A percentile compares a stretch with the other conserved stretches of the same genome.
phyloP scores from a whole-genome alignment of 2,113 vertebrate genomes.

The Aramus guarauna region DNA sequence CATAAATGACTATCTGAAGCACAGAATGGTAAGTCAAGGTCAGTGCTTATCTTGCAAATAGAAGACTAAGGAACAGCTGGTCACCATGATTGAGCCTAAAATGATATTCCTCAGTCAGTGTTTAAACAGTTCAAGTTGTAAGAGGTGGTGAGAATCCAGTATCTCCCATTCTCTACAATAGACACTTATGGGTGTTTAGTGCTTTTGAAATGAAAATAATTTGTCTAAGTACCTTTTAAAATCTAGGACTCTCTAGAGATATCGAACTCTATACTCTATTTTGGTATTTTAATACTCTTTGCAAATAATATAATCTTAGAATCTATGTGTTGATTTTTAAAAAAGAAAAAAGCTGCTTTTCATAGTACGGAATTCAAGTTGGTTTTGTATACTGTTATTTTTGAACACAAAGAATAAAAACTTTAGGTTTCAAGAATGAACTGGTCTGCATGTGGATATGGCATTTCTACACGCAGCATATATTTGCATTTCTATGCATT shows the following conservation, averaged over 20 bases:
- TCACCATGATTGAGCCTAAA: background rate
- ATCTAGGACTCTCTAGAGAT: background rate
- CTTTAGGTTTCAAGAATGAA: background rate
- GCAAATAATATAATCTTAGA: background rate
- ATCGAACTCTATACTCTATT: background rate
- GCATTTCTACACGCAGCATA: background rate
- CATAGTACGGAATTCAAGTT: background rate
- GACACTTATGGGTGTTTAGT: background rate
- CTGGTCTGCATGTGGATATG: background rate
- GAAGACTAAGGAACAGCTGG: background rate
- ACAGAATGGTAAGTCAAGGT: background rate
- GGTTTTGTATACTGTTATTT: background rate
- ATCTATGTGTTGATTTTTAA: background rate
- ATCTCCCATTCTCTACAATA: background rate
- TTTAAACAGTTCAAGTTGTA: background rate
- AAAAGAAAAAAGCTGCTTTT: background rate
- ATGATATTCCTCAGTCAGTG: background rate
- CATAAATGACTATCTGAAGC: background rate
- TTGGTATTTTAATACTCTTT: background rate
- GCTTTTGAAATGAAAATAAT: background rate
- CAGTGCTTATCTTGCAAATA: background rate
- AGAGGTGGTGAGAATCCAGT: background rate
- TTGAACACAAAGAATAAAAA: background rate
- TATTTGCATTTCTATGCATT: background rate
- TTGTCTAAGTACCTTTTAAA: background rate